Conservation (phyloP, 2,888 invertebrate species). For the Polydrusus pterygomalis region DNA sequence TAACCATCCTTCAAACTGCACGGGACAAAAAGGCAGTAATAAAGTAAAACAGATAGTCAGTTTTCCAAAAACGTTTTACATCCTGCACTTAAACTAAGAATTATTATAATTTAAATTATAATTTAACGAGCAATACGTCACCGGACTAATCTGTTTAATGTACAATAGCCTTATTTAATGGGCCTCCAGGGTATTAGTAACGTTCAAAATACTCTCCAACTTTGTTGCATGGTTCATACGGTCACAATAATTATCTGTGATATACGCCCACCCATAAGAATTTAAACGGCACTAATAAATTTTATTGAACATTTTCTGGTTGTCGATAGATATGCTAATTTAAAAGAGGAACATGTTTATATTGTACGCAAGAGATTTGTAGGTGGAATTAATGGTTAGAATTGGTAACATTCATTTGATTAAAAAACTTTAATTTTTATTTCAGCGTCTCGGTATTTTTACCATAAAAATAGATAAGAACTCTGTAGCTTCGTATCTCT, state of each 20-base stretch:
- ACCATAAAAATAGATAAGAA: too few species aligned
- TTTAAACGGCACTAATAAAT: constrained; percentile 54
- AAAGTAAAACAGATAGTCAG: constrained; percentile 22
- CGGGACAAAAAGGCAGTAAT: not conserved
- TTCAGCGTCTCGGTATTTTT: too few species aligned
- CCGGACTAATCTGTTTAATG: constrained; percentile 56
- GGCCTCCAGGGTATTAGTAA: constrained; percentile 50
- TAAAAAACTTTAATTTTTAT: not conserved
- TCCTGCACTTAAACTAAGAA: constrained; percentile 44
- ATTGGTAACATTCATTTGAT: too few species aligned
- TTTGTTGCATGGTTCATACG: constrained; percentile 53
- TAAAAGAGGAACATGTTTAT: constrained; percentile 32
- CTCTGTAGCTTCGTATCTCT: too few species aligned
- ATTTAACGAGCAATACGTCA: constrained; percentile 54
- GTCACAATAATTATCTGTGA: constrained; percentile 57
- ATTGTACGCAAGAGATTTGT: constrained; percentile 7
- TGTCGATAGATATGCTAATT: constrained; percentile 48
- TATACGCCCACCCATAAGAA: constrained; percentile 56
- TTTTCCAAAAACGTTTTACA: constrained; percentile 36
- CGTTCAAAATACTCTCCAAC: constrained; percentile 55
- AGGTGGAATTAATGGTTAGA: not conserved
- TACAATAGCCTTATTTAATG: constrained; percentile 54
- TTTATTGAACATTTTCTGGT: constrained; percentile 29
- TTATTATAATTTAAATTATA: constrained; percentile 52
- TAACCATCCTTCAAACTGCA: not conserved